phyloP scores from a whole-genome alignment of 2,888 invertebrate species.

The Ormyrus pomaceus region DNA sequence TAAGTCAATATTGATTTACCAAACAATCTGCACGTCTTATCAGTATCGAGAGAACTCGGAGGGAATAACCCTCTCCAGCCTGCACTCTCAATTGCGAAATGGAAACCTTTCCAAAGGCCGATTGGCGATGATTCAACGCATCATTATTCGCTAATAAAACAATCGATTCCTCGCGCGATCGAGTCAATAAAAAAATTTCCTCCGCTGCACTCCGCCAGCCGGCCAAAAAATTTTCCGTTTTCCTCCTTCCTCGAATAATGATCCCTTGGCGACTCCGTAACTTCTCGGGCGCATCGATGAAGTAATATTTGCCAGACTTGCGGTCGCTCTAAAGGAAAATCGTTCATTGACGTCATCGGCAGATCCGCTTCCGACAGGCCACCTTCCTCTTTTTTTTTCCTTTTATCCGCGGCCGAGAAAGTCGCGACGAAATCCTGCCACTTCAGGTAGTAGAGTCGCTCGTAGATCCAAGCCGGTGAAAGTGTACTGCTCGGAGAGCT shows the following conservation, averaged over 20 bases:
- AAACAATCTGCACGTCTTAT: neutral
- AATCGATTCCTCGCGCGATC: neutral
- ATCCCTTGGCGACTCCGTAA: neutral
- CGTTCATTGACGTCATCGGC: conserved; percentile 30
- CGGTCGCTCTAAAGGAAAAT: conserved; percentile 17
- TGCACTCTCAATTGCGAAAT: neutral
- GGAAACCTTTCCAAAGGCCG: neutral
- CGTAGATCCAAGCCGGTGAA: conserved; percentile 33
- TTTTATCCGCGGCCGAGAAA: neutral
- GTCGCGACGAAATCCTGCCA: neutral
- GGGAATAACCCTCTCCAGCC: neutral
- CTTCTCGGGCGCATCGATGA: neutral
- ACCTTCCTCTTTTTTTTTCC: neutral
- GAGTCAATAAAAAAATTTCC: conserved; percentile 20
- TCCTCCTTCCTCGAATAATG: conserved; percentile 49
- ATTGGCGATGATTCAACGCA: conserved; percentile 4
- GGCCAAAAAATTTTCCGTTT: conserved; percentile 59
- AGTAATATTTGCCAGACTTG: conserved; percentile 25
- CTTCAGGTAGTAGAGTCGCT: too few species aligned
- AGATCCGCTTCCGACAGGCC: conserved; percentile 27
- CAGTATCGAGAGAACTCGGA: neutral
- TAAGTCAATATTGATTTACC: neutral
- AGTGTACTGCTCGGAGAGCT: conserved; percentile 22
- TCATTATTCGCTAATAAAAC: neutral
- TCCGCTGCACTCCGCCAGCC: neutral